Conservation (phyloP, 2,888 invertebrate species). For the Epinotia nisella region DNA sequence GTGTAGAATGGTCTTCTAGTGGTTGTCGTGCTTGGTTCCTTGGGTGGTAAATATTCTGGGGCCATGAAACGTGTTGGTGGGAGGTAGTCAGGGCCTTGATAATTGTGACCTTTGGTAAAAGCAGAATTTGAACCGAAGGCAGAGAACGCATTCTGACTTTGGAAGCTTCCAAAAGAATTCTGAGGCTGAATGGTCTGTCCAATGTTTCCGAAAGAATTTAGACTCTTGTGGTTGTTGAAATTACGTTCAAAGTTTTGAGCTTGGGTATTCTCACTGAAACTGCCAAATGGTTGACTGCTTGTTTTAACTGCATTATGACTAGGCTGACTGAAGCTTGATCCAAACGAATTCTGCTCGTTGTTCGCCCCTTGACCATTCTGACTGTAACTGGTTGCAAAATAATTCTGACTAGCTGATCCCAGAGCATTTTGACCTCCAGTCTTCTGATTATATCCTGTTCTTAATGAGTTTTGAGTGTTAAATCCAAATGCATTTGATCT, state of each 20-base stretch:
- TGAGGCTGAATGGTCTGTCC: slow-evolving; percentile 12
- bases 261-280: slow-evolving; percentile 2
- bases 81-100: neutral
- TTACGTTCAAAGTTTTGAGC: slow-evolving; percentile 1
- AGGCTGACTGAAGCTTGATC: neutral
- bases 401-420: neutral
- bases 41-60: slow-evolving; percentile 20
- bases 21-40: slow-evolving; percentile 1
- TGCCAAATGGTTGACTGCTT: neutral
- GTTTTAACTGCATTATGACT: neutral
- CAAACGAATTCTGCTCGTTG: slow-evolving; percentile 1
- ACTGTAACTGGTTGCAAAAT: neutral
- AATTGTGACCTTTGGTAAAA: neutral
- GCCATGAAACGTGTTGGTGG: slow-evolving; percentile 19
- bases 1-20: slow-evolving; percentile 10
- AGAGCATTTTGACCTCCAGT: neutral
- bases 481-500: neutral
- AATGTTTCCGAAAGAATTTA: neutral
- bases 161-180: neutral
- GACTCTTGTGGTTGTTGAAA: slow-evolving; percentile 3
- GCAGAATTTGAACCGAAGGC: slow-evolving; percentile 2
- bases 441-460: neutral
- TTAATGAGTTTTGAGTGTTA: neutral
- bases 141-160: neutral
- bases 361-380: neutral